phyloP scores from a whole-genome alignment of 2,888 invertebrate species.

The Eulithis prunata region DNA sequence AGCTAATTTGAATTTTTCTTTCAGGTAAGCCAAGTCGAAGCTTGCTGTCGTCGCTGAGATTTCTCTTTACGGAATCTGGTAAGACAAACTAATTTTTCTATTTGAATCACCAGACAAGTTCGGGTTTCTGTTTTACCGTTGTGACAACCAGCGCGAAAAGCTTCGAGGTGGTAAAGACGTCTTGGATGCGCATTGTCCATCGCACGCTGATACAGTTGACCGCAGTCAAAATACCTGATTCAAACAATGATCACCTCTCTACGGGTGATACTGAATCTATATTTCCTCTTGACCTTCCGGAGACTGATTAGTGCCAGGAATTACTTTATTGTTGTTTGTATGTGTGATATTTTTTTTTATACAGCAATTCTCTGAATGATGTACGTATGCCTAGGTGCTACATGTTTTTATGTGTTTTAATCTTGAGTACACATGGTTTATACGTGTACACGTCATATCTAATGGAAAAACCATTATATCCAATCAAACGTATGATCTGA shows the following conservation, averaged over 20 bases:
- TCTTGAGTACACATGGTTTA: too few relatives aligned
- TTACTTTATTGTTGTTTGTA: not conserved
- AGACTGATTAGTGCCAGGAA: not conserved
- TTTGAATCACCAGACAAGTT: not conserved
- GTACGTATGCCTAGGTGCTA: not conserved
- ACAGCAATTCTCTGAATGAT: too few relatives aligned
- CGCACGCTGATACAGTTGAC: slow-evolving; percentile 95
- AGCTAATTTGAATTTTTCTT: slow-evolving; percentile 26
- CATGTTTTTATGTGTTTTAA: too few relatives aligned
- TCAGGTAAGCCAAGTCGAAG: slow-evolving; percentile 20
- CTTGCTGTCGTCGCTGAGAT: not conserved
- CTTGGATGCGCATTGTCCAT: slow-evolving; percentile 95
- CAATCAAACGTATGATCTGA: not conserved
- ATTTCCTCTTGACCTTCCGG: too few relatives aligned
- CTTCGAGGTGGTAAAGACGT: slow-evolving; percentile 94
- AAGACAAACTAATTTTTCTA: slow-evolving; percentile 7
- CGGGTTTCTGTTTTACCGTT: slow-evolving; percentile 12
- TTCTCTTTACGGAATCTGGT: slow-evolving; percentile 14
- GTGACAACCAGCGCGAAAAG: slow-evolving; percentile 89
- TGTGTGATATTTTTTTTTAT: too few relatives aligned
- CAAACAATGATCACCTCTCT: too few relatives aligned
- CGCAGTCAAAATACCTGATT: slow-evolving; percentile 91
- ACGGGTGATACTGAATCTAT: too few relatives aligned
- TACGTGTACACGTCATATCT: not conserved
- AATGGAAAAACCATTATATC: slow-evolving; percentile 5